Evolutionary conservation across 2,113 vertebrate species (phyloP).

Genomic region (Leuciscus idus): DNA sequence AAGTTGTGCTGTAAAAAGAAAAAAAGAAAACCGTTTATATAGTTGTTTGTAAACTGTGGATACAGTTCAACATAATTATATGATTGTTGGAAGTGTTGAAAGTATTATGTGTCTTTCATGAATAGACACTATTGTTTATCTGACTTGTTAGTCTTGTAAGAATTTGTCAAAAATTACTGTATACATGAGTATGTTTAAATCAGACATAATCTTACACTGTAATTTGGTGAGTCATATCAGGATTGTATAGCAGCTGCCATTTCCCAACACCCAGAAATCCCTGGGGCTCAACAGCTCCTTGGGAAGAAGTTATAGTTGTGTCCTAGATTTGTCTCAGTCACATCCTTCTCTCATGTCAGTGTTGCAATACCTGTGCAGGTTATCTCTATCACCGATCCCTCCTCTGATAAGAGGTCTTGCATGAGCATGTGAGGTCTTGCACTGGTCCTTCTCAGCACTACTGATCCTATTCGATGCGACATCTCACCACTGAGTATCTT

Average conservation of each 20-base stretch:
- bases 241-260: constrained; percentile 10
- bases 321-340: constrained; percentile 23
- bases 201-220: constrained; percentile 22
- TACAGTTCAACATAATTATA: constrained; percentile 1
- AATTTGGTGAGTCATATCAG: constrained; percentile 27
- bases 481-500: constrained; percentile 13
- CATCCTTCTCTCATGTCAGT: constrained; percentile 19
- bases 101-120: constrained; percentile 22
- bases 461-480: constrained; percentile 4
- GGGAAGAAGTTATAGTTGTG: constrained; percentile 22
- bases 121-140: background rate
- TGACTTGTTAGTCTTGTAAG: background rate
- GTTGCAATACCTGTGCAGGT: constrained; percentile 46
- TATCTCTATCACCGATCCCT: constrained; percentile 49
- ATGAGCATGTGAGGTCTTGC: constrained; percentile 40
- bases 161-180: constrained; percentile 17
- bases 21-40: too few relatives aligned
- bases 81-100: background rate
- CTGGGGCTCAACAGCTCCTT: background rate
- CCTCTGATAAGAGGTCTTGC: constrained; percentile 41
- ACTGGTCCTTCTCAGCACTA: background rate
- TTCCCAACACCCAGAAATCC: constrained; percentile 28
- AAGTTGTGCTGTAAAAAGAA: background rate
- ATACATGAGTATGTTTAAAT: background rate
- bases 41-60: background rate